Evolutionary conservation across 2,888 invertebrate species (phyloP), one percentile per base, ranked within the genome.

Genomic region (Atethmia centrago): DNA sequence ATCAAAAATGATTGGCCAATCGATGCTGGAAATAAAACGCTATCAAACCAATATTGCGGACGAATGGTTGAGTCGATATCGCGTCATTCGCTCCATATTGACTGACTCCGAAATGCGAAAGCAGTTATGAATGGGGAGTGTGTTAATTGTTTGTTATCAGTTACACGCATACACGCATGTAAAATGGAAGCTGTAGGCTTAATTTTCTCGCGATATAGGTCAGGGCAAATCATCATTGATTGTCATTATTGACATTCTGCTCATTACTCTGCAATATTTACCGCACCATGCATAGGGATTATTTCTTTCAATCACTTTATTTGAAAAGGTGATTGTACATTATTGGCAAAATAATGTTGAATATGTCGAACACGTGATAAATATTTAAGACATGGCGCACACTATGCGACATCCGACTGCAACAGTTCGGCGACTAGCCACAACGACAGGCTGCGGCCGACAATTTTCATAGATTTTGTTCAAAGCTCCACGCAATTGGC

Each of bases 1-100:
- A n/a, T n/a, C n/a, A n/a, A n/a, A n/a, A n/a, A n/a, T 49, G 84
- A 77, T 79, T n/a, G n/a, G 71, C 74, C 75, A 72, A 65, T 82
- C 65, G 68, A 69, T 75, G 68, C 74, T 77, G 71, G 70, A 79
- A 85, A 86, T 84, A 77, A 79, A 85, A 85, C 75, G 70, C 67
- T 82, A 85, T 79, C 82, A 76, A 72, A 79, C 75, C 87, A 85
- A 86, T 85, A 82, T 74, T 81, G 84, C 79, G 79, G 59, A 69
- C 77, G 87, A 78, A 73, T 79, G 77, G 74, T 58, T 75, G 68
- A 67, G 73, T 73, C 66, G 71, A 84, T 86, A 82, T 79, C 66
- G 73, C 74, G 61, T 73, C 74, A 82, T 85, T 58, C 74, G 49
- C 61, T 67, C 45, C 59, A 53, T 77, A 84, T 82, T 79, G 79